These are phyloP conservation scores for Patella caerulea DNA, from an alignment of 2,888 invertebrate genomes.

Conservation along the genomic window DNA sequence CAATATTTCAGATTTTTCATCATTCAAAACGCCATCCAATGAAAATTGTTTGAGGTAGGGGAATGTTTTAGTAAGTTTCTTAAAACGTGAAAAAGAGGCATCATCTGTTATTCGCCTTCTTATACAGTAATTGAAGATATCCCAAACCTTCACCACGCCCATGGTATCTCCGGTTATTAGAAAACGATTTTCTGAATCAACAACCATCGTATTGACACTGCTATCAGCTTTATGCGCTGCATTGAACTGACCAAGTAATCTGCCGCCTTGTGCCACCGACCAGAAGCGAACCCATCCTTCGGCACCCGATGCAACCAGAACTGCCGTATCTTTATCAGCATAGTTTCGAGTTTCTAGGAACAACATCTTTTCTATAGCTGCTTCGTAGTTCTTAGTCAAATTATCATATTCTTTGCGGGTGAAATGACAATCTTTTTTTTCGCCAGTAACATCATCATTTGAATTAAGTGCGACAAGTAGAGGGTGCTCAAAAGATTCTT, in stretches of 20 bases:
- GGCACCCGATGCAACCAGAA: conserved; percentile 81
- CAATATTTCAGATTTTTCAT: conserved; percentile 32
- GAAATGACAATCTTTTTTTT: conserved; percentile 2
- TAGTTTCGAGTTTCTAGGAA: conserved; percentile 79
- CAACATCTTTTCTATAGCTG: conserved; percentile 73
- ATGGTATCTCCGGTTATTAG: conserved; percentile 75
- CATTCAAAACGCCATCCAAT: conserved; percentile 42
- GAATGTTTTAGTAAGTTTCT: conserved; percentile 42
- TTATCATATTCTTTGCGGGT: conserved; percentile 47
- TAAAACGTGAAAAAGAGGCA: conserved; percentile 38
- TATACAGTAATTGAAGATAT: conserved; percentile 80
- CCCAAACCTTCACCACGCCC: conserved; percentile 87
- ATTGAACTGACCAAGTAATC: conserved; percentile 80
- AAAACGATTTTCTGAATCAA: conserved; percentile 81
- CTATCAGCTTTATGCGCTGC: conserved; percentile 78
- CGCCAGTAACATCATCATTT: neutral
- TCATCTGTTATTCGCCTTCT: conserved; percentile 31
- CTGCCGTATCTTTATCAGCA: conserved; percentile 74
- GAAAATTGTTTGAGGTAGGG: conserved; percentile 37
- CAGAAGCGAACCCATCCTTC: conserved; percentile 84
- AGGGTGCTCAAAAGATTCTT: conserved; percentile 32
- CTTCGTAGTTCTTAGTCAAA: conserved; percentile 51
- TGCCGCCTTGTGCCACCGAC: conserved; percentile 79
- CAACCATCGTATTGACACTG: conserved; percentile 78
- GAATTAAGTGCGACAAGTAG: conserved; percentile 40